Conservation (phyloP, 2,888 invertebrate species). For the Adineta ricciae region DNA sequence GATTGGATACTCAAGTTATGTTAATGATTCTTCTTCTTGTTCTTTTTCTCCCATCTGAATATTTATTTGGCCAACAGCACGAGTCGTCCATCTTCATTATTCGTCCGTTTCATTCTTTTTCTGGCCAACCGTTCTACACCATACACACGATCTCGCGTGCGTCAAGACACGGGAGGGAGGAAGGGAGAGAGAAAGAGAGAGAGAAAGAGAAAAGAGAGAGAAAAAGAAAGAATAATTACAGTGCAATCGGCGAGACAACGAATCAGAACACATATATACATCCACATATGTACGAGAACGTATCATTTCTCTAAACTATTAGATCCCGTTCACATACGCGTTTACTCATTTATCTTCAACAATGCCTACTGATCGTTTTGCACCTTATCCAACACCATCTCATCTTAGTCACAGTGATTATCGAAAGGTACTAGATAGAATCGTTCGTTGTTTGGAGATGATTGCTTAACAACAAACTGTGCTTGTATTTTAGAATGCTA, state of each 20-base stretch:
- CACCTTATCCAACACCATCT: background rate
- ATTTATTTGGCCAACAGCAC: conserved; percentile 9
- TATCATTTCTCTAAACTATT: background rate
- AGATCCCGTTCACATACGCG: background rate
- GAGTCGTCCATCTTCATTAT: conserved; percentile 5
- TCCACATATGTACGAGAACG: background rate
- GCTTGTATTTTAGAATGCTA: conserved; percentile 19
- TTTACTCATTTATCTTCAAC: background rate
- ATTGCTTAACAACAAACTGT: background rate
- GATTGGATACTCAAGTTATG: background rate
- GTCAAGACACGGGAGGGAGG: background rate
- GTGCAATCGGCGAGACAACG: background rate
- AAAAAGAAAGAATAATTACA: background rate
- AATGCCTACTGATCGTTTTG: conserved; percentile 11
- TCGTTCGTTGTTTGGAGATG: too few relatives aligned
- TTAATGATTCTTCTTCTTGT: background rate
- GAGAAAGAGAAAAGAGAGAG: background rate
- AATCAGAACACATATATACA: conserved; percentile 1
- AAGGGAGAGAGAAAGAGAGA: background rate
- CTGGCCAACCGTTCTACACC: background rate
- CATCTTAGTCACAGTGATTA: conserved; percentile 24
- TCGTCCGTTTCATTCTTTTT: background rate
- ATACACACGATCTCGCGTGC: conserved; percentile 3
- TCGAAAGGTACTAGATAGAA: conserved; percentile 20
- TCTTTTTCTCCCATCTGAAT: background rate